These are phyloP conservation scores for Thamnaconus septentrionalis DNA, from an alignment of 2,113 vertebrate genomes.

Conservation along the genomic window DNA sequence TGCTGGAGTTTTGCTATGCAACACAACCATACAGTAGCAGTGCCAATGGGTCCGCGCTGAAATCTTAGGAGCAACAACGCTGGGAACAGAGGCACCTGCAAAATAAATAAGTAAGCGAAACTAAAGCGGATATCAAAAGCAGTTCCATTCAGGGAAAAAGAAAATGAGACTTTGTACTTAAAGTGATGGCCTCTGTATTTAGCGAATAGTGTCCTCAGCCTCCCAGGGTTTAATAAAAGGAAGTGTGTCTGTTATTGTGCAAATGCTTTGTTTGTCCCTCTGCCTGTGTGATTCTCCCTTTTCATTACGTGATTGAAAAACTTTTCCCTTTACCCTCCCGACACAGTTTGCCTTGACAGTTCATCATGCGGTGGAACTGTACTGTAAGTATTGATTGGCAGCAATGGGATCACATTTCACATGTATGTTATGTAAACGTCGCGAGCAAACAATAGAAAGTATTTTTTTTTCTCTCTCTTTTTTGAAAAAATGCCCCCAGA, in stretches of 20 bases:
- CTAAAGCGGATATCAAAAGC: too few species aligned
- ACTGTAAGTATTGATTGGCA: conserved; percentile 45
- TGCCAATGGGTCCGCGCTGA: too few species aligned
- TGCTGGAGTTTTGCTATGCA: too few species aligned
- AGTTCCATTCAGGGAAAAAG: too few species aligned
- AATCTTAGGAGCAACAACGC: too few species aligned
- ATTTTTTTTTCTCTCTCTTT: conserved; percentile 3
- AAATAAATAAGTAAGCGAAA: too few species aligned
- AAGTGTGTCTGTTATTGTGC: conserved; percentile 1
- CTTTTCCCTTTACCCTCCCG: conserved; percentile 55
- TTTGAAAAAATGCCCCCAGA: conserved; percentile 34
- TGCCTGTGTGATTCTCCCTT: conserved; percentile 50
- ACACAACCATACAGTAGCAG: too few species aligned
- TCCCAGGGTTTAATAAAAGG: not conserved
- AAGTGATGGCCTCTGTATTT: too few species aligned
- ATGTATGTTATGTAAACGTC: conserved; percentile 25
- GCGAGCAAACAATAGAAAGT: conserved; percentile 11
- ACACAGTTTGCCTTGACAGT: conserved; percentile 18
- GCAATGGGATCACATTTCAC: conserved; percentile 34
- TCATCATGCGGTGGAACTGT: conserved; percentile 43
- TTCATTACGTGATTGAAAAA: conserved; percentile 17
- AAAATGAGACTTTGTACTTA: too few species aligned
- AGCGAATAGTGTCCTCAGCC: too few species aligned
- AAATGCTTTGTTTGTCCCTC: conserved; percentile 18
- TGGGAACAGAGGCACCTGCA: too few species aligned